Evolutionary conservation across 1,140 invertebrate genomes (phyloP).

Genomic region (Procambarus virginalis): DNA sequence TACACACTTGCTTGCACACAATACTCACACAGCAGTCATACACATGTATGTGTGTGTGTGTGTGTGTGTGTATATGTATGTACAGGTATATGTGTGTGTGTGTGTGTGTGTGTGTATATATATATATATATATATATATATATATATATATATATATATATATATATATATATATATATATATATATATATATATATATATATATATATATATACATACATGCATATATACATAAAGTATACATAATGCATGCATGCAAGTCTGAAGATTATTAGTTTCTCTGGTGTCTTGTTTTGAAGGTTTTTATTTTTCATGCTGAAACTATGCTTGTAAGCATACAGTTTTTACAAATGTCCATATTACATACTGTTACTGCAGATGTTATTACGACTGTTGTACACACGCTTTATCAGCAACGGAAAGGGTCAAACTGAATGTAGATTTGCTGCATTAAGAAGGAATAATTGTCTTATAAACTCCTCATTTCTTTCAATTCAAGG

Average conservation of each 20-base stretch:
- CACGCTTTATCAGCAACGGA: neutral
- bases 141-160: no score
- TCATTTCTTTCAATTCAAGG: neutral
- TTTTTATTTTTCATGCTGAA: neutral
- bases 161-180: no score
- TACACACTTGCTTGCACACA: no score
- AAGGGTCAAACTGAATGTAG: neutral
- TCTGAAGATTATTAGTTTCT: neutral
- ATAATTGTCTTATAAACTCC: neutral
- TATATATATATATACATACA: no score
- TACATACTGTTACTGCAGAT: no score
- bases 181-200: no score
- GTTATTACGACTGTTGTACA: neutral
- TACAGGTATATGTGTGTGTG: neutral
- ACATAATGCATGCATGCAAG: neutral
- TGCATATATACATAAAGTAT: no score
- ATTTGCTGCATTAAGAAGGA: neutral
- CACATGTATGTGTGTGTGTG: neutral
- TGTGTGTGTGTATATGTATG: constrained; percentile 1
- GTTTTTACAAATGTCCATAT: neutral
- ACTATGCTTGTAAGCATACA: neutral
- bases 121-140: constrained; percentile 21
- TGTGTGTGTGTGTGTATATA: neutral
- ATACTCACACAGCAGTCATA: no score
- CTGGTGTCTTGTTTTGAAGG: neutral